Conservation (phyloP, 2,888 invertebrate genomes). For the Coleophora flavipennella region DNA sequence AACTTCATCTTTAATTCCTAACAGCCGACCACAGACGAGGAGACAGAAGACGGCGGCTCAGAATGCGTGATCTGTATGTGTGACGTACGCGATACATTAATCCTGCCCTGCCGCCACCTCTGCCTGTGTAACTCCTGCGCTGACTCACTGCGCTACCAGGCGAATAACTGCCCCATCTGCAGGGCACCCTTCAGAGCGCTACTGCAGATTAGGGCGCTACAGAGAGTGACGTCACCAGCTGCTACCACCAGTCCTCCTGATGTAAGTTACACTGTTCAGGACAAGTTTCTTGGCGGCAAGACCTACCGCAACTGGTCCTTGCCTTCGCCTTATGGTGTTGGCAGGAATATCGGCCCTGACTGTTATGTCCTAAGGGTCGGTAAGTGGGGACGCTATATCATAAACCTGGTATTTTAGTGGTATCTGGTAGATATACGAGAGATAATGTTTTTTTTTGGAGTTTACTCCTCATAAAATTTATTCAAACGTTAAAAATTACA, state of each 20-base stretch:
- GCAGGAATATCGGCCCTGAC: too few species aligned
- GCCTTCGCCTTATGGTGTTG: too few species aligned
- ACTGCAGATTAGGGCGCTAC: conserved; percentile 94
- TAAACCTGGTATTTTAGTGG: too few species aligned
- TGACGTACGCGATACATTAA: conserved; percentile 95
- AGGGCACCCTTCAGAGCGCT: conserved; percentile 98
- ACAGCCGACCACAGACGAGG: conserved; percentile 80
- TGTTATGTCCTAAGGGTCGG: too few species aligned
- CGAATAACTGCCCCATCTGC: conserved; percentile 99
- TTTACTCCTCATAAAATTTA: too few species aligned
- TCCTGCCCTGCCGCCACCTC: conserved; percentile 87
- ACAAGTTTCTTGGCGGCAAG: too few species aligned
- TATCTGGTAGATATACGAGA: too few species aligned
- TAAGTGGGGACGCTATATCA: too few species aligned
- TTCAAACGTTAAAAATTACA: too few species aligned
- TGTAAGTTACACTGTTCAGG: too few species aligned
- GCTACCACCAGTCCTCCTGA: conserved; percentile 48
- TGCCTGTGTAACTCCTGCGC: conserved; percentile 77
- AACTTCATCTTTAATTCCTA: background rate
- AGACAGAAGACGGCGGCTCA: conserved; percentile 93
- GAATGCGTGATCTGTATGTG: conserved; percentile 99
- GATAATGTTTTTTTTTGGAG: too few species aligned
- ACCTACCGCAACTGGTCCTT: too few species aligned
- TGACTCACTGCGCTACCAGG: conserved; percentile 92
- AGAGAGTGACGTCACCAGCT: conserved; percentile 67